A percentile compares a stretch with the other conserved stretches of the same genome.
Evolutionary conservation across 2,888 invertebrate species (phyloP).

Genomic region (Synanthedon formicaeformis): DNA sequence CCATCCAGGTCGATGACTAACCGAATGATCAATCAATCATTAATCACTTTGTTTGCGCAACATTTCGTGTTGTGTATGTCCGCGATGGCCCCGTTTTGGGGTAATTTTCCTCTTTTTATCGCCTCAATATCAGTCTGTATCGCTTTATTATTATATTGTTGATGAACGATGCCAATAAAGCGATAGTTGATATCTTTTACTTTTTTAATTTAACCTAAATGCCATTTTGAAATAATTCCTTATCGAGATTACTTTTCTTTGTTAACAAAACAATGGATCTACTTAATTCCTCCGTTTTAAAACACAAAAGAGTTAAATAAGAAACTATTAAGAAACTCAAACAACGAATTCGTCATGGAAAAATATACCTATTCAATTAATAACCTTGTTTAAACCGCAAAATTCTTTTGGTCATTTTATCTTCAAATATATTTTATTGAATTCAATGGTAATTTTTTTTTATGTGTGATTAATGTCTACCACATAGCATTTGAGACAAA

Average conservation of each 20-base stretch:
- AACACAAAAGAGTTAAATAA: too few species aligned
- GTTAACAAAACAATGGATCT: background rate
- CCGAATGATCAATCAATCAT: constrained; percentile 51
- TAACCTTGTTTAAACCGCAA: too few species aligned
- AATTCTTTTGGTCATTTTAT: too few species aligned
- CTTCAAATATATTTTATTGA: too few species aligned
- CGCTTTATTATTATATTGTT: constrained; percentile 24
- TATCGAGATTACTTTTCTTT: constrained; percentile 2
- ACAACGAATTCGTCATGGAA: too few species aligned
- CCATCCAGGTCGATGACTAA: constrained; percentile 27
- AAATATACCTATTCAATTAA: too few species aligned
- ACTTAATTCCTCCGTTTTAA: too few species aligned
- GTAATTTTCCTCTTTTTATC: constrained; percentile 35
- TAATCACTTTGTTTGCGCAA: constrained; percentile 47
- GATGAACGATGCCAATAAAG: constrained; percentile 30
- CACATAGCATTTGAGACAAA: too few species aligned
- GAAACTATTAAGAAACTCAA: too few species aligned
- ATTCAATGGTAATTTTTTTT: too few species aligned
- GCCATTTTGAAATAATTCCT: constrained; percentile 19
- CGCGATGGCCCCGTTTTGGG: constrained; percentile 29
- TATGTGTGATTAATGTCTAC: too few species aligned
- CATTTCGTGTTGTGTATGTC: constrained; percentile 7
- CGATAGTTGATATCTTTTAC: constrained; percentile 7
- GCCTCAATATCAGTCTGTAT: constrained; percentile 21
- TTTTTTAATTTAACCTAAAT: constrained; percentile 32